Conservation (phyloP, 2,888 invertebrate species). For the Oligia strigilis region DNA sequence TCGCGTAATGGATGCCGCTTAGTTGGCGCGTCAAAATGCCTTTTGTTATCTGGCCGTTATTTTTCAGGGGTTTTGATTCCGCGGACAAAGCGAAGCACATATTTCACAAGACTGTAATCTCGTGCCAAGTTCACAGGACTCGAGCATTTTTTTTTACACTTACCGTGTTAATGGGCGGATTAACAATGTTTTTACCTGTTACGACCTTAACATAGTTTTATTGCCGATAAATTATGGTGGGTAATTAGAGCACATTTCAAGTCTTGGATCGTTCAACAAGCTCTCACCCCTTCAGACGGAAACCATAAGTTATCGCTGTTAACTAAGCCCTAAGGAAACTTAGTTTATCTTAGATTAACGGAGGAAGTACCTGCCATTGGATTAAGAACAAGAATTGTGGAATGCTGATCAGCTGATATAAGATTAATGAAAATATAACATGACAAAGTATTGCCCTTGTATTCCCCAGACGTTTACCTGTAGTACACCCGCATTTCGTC, state of each 20-base stretch:
- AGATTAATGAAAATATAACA: not conserved
- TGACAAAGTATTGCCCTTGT: no score
- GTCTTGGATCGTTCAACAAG: slow-evolving; percentile 43
- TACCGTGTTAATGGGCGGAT: slow-evolving; percentile 64
- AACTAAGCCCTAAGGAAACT: slow-evolving; percentile 29
- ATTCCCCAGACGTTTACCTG: not conserved
- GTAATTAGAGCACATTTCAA: slow-evolving; percentile 53
- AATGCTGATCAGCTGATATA: slow-evolving; percentile 2
- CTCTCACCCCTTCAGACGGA: slow-evolving; percentile 40
- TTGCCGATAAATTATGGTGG: slow-evolving; percentile 55
- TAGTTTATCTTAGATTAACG: slow-evolving; percentile 32
- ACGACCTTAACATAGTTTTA: slow-evolving; percentile 65
- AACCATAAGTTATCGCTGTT: slow-evolving; percentile 52
- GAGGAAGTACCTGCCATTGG: slow-evolving; percentile 10
- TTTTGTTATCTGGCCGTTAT: slow-evolving; percentile 87
- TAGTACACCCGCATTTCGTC: not conserved
- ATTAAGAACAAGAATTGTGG: slow-evolving; percentile 22
- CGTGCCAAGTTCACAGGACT: slow-evolving; percentile 82
- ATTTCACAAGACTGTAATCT: slow-evolving; percentile 87
- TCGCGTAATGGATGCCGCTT: slow-evolving; percentile 75
- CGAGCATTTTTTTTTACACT: slow-evolving; percentile 80
- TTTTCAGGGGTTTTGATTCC: slow-evolving; percentile 84
- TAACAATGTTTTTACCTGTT: slow-evolving; percentile 59
- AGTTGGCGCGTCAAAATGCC: slow-evolving; percentile 82
- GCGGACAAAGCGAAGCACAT: slow-evolving; percentile 86